A percentile compares a stretch with the other conserved stretches of the same genome.
phyloP scores from a whole-genome alignment of 2,797 vertebrate species.

The Crenuchus spilurus region DNA sequence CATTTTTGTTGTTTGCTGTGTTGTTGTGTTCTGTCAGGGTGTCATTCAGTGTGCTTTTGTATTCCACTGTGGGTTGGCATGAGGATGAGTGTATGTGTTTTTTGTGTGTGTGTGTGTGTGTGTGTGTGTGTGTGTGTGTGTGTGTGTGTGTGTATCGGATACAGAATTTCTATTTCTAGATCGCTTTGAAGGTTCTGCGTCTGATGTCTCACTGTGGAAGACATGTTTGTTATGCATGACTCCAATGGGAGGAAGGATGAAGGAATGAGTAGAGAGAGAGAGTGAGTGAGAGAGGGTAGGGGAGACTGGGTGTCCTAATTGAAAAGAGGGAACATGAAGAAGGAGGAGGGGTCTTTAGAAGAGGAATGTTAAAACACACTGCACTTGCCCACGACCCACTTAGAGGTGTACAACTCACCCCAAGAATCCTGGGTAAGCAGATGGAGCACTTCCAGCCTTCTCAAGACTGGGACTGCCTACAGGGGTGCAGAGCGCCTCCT shows the following conservation, averaged over 20 bases:
- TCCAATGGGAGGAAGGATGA: slow-evolving; percentile 11
- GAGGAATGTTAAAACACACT: slow-evolving; percentile 4
- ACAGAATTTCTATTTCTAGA: slow-evolving; percentile 17
- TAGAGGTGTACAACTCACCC: neutral
- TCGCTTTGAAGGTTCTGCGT: slow-evolving; percentile 21
- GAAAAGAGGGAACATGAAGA: neutral
- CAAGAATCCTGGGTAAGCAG: slow-evolving; percentile 4
- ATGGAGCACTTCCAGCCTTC: slow-evolving; percentile 1
- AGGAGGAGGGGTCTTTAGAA: slow-evolving; percentile 2
- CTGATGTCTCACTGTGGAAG: slow-evolving; percentile 19
- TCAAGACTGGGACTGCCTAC: neutral
- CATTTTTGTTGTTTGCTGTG: neutral
- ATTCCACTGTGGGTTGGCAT: neutral
- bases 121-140: neutral
- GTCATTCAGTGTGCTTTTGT: neutral
- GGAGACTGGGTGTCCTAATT: neutral
- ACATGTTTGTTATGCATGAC: slow-evolving; percentile 18
- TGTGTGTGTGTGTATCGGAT: neutral
- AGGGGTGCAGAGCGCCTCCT: neutral
- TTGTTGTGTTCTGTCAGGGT: neutral
- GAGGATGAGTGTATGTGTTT: neutral
- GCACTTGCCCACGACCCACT: slow-evolving; percentile 10
- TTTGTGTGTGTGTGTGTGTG: neutral
- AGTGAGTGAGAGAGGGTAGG: neutral
- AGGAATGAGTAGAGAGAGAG: neutral